These are phyloP conservation scores for Papilio aristodemus DNA, from an alignment of 1,140 invertebrate genomes.

Conservation along the genomic window DNA sequence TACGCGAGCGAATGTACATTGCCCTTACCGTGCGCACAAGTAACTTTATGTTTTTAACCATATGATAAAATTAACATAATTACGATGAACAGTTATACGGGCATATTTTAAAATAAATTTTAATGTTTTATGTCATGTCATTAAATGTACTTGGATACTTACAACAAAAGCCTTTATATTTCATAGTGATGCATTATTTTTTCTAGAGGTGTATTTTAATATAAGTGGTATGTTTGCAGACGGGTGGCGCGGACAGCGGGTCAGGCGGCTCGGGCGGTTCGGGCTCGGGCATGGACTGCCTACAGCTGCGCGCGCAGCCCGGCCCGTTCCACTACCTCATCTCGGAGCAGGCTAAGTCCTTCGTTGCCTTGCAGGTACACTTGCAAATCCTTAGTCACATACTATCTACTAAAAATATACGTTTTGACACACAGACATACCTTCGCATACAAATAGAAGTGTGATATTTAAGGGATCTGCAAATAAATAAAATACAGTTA, in stretches of 20 bases:
- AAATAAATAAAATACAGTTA: no score
- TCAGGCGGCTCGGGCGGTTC: conserved; percentile 81
- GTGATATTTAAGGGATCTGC: no score
- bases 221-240: conserved; percentile 44
- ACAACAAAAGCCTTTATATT: background rate
- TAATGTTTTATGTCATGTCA: background rate
- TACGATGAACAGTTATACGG: background rate
- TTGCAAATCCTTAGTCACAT: background rate
- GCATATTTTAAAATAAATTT: conserved; percentile 8
- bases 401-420: background rate
- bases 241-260: conserved; percentile 77
- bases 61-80: conserved; percentile 18
- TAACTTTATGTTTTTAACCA: conserved; percentile 5
- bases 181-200: background rate
- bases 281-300: conserved; percentile 86
- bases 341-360: conserved; percentile 90
- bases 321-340: conserved; percentile 89
- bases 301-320: conserved; percentile 83
- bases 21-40: background rate
- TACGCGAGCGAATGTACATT: no score
- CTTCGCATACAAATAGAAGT: no score
- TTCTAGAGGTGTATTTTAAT: background rate
- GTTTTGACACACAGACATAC: no score
- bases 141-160: conserved; percentile 11
- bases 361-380: conserved; percentile 85